Base-by-base conservation (phyloP, 1,140 invertebrate species). In the Bactericera cockerelli region DNA sequence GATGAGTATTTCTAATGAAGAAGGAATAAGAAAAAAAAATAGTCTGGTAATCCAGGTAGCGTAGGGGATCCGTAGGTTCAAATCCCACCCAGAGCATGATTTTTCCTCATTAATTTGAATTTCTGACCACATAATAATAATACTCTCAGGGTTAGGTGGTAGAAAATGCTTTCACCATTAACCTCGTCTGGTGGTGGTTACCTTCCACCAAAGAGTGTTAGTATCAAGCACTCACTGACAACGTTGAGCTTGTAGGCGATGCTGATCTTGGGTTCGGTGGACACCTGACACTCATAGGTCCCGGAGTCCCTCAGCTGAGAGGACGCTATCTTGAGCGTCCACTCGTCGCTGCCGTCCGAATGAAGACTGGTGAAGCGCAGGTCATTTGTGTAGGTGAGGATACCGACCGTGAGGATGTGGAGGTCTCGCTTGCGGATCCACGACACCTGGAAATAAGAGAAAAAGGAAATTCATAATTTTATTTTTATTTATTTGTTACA, bases 401-500 rank as follows among this genome's bases (percentile, higher is more conserved):
- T 83, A 65, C 84, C 85, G 0, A 87, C 88, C 1, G 89, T 93
- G 56, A 93, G 74, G 67, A 93, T 91, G 70, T 93, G 89, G 22
- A 92, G 76, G 72, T 93, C 89, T 10, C 86, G 76, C 68, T 91
- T 89, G 13, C 90, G 75, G 80, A 93, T 92, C 89, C 90, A 93
- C 0, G 89, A 93, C 38, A 93, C 84, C 89, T 92, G 75, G 3
- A 61, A 61, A 11, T 21, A 58, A 63, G 8, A 2, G 16, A 3
- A 55, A 1, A 10, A 19, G 22, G 24, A 24, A 49, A 13, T 36
- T 36, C n/a, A n/a, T n/a, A n/a, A n/a, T n/a, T n/a, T n/a, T n/a
- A n/a, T n/a, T n/a, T n/a, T n/a, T n/a, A n/a, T n/a, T n/a, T n/a
- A n/a, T n/a, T n/a, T n/a, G n/a, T n/a, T n/a, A n/a, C n/a, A n/a